Evolutionary conservation across 2,797 vertebrate genomes (phyloP), one percentile per base, ranked within the genome.

Genomic region (Eidolon dupreanum): DNA sequence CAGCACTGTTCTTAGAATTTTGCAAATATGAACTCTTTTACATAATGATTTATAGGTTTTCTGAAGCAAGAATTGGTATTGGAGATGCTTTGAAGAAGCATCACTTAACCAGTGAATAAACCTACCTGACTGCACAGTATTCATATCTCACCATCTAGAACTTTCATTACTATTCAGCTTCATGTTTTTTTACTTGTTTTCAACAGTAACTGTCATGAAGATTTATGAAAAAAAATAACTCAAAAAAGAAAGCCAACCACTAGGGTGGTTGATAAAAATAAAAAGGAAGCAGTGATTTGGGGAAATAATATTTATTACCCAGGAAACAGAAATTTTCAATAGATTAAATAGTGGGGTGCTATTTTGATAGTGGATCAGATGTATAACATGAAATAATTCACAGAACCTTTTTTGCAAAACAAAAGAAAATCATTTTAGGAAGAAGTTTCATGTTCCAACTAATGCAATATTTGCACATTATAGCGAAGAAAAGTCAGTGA

Each of bases 351-450:
- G 15, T 41, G 19, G 16, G 31, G 46, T 70, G 3, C 71, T 94
- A 87, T 55, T 79, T 43, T 77, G 65, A 73, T 53, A 73, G 22
- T 78, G 22, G 31, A 68, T 86, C 43, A 82, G 53, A 86, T 61
- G 19, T 49, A 20, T 63, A 68, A 84, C 22, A 22, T 82, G 31
- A 95, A 94, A 86, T 7, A 68, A 93, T 82, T 95, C 55, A 88
- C 41, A 88, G 36, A 90, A 90, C 11, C 36, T 74, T 87, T 75
- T 85, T 17, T 33, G 15, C 28, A 61, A 68, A 68, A 8, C 26
- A 68, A 89, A 86, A 90, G 13, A 68, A 59, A 89, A 38, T 8
- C 16, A 57, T 63, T 86, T 94, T 13, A 65, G 63, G 43, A 36
- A 57, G 66, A 93, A 82, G 33, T 43, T 85, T 88, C 41, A 6